These are phyloP conservation scores for Eulemur albifrons DNA, from an alignment of 2,797 vertebrate genomes.

Conservation along the genomic window DNA sequence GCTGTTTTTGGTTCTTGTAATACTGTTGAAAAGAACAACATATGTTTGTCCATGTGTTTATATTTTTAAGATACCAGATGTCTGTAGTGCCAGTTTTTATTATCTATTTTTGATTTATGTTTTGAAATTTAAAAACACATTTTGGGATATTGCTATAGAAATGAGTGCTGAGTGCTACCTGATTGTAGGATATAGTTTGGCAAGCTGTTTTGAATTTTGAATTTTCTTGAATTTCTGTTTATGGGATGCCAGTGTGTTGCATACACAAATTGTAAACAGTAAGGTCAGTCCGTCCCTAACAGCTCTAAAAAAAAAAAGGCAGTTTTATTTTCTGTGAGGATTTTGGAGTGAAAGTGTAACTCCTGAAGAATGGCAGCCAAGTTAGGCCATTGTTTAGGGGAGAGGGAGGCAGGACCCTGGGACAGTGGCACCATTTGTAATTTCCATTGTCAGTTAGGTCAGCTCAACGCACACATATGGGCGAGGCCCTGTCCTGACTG, in stretches of 20 bases:
- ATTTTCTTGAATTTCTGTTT: slow-evolving; percentile 58
- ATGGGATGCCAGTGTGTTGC: background rate
- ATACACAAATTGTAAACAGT: background rate
- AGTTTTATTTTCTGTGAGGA: background rate
- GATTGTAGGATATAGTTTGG: background rate
- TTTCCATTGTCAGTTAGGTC: background rate
- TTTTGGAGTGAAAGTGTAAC: background rate
- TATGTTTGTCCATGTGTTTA: slow-evolving; percentile 65
- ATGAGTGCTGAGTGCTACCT: slow-evolving; percentile 18
- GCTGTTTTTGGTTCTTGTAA: slow-evolving; percentile 46
- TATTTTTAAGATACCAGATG: slow-evolving; percentile 57
- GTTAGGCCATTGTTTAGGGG: background rate
- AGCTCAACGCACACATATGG: background rate
- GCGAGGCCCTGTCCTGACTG: background rate
- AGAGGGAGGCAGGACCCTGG: background rate
- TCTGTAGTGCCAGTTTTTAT: slow-evolving; percentile 55
- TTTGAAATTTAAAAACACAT: slow-evolving; percentile 53
- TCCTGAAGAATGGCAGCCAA: background rate
- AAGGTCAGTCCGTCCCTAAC: background rate
- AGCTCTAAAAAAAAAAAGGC: background rate
- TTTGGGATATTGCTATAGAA: slow-evolving; percentile 7
- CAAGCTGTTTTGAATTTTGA: background rate
- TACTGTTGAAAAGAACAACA: slow-evolving; percentile 46
- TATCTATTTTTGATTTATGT: slow-evolving; percentile 60
- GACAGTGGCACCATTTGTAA: background rate